phyloP scores from a whole-genome alignment of 1,140 invertebrate species.

The Leptinotarsa lineolata region DNA sequence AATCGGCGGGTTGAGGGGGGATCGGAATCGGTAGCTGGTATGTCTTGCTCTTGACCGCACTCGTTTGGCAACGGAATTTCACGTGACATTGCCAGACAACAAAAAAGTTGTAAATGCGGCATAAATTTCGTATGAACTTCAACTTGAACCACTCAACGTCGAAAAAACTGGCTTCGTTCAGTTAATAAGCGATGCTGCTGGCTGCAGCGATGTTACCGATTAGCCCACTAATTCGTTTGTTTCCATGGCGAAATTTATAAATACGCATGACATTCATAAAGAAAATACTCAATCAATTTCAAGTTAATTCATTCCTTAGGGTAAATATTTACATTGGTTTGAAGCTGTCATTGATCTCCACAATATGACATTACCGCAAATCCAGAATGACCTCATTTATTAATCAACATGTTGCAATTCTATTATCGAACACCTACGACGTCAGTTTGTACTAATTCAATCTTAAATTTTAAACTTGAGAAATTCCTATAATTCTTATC shows the following conservation, averaged over 20 bases:
- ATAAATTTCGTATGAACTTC: conserved; percentile 52
- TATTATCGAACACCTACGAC: too few relatives aligned
- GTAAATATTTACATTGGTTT: too few relatives aligned
- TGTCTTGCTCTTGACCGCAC: conserved; percentile 5
- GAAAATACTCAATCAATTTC: too few relatives aligned
- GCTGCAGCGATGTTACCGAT: conserved; percentile 30
- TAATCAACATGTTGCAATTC: too few relatives aligned
- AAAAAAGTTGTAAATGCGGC: conserved; percentile 50
- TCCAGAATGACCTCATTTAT: too few relatives aligned
- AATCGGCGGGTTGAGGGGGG: neutral
- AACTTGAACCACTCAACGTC: conserved; percentile 53
- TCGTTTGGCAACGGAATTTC: conserved; percentile 29
- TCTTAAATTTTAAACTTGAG: too few relatives aligned
- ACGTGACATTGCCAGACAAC: conserved; percentile 47
- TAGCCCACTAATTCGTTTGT: conserved; percentile 24
- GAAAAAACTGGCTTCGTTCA: conserved; percentile 50
- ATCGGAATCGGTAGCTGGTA: neutral
- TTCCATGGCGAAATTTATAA: neutral
- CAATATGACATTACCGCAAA: too few relatives aligned
- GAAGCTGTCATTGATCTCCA: too few relatives aligned
- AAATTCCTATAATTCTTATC: too few relatives aligned
- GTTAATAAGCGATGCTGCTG: conserved; percentile 38
- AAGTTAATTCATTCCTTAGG: too few relatives aligned
- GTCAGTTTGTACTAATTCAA: too few relatives aligned
- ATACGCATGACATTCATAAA: too few relatives aligned